Conservation (phyloP, 92 coral and sea anemone genomes). For the Pocillopora meandrina region DNA sequence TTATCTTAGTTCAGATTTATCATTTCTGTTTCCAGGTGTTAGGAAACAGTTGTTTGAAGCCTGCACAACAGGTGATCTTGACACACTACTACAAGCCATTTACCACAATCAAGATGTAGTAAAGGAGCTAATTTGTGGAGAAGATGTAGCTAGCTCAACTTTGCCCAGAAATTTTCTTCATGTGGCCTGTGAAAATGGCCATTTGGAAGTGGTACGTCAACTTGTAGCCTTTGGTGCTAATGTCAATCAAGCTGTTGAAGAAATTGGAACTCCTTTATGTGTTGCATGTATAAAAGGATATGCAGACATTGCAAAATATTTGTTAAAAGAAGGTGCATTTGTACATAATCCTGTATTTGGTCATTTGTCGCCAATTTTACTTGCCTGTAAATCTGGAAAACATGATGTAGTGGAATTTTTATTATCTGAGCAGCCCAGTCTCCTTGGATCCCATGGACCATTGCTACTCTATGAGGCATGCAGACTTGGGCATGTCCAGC, state of each 20-base stretch:
- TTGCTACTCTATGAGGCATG: slow-evolving; percentile 75
- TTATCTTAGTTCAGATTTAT: neutral
- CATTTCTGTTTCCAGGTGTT: slow-evolving; percentile 53
- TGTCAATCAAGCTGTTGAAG: slow-evolving; percentile 62
- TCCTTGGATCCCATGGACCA: slow-evolving; percentile 69
- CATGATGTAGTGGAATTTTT: slow-evolving; percentile 66
- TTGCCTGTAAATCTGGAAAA: slow-evolving; percentile 82
- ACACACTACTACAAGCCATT: slow-evolving; percentile 69
- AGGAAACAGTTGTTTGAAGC: slow-evolving; percentile 67
- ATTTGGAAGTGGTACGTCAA: slow-evolving; percentile 77
- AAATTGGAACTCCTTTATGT: slow-evolving; percentile 74
- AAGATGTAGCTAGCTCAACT: slow-evolving; percentile 5
- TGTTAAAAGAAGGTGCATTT: slow-evolving; percentile 72
- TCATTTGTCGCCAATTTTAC: slow-evolving; percentile 75
- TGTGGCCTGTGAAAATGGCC: slow-evolving; percentile 81
- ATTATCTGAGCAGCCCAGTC: slow-evolving; percentile 67
- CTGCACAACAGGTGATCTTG: slow-evolving; percentile 82
- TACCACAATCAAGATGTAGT: slow-evolving; percentile 71
- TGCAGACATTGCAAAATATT: slow-evolving; percentile 64
- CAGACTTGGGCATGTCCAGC: slow-evolving; percentile 73
- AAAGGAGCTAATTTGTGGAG: slow-evolving; percentile 50
- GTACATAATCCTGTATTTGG: slow-evolving; percentile 48
- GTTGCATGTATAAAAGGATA: slow-evolving; percentile 88
- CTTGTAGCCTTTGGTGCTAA: slow-evolving; percentile 78
- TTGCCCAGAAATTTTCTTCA: slow-evolving; percentile 69